Evolutionary conservation across 2,113 vertebrate species (phyloP).

Genomic region (Tamias sibiricus): DNA sequence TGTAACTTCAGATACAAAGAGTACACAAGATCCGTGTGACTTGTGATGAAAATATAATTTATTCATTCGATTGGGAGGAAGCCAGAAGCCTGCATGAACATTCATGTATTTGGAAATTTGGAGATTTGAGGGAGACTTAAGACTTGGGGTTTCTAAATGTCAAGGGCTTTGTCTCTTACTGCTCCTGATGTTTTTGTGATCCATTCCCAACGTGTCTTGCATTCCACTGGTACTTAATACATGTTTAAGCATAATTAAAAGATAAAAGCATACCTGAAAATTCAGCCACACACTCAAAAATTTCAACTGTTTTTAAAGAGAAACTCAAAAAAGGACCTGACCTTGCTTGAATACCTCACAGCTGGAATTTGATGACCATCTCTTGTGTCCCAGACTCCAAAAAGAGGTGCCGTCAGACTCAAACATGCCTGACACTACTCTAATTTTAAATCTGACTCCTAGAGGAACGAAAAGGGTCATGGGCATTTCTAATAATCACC

Average conservation of each 20-base stretch:
- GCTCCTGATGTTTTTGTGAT: neutral
- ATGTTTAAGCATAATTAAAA: neutral
- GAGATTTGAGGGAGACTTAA: neutral
- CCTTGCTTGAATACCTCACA: neutral
- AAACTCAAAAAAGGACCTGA: no score
- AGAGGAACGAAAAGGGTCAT: neutral
- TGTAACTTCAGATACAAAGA: neutral
- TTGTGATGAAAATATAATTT: conserved; percentile 5
- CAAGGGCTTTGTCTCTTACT: no score
- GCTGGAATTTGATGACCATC: neutral
- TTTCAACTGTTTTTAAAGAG: neutral
- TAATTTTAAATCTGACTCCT: neutral
- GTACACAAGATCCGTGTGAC: neutral
- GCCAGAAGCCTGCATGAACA: neutral
- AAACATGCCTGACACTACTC: neutral
- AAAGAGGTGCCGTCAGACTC: neutral
- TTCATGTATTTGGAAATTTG: neutral
- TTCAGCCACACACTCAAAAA: neutral
- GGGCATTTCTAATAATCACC: conserved; percentile 23
- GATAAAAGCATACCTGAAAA: conserved; percentile 13
- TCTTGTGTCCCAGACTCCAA: neutral
- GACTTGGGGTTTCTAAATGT: neutral
- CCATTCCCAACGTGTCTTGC: neutral
- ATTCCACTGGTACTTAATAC: neutral
- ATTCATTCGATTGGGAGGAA: conserved; percentile 5